Base-by-base conservation (phyloP, 2,797 vertebrate genomes). In the Eulemur coronatus region DNA sequence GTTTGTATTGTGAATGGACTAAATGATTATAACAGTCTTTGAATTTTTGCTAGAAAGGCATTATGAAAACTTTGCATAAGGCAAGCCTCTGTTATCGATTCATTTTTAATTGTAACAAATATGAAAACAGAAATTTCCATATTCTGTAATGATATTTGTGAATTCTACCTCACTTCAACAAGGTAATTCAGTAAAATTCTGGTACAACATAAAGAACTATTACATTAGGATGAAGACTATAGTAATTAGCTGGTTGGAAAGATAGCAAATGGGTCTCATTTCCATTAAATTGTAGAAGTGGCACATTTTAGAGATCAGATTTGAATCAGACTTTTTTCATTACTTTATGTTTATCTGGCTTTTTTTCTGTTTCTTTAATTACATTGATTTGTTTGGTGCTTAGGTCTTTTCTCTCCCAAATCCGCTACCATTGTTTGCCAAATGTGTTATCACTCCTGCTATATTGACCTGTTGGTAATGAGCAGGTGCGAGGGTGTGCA, bases 11-110 rank as follows among this genome's bases (percentile, higher is more conserved):
- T 93, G 63, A 94, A 61, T 70, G 35, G 85, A 84, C 95, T 94
- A 95, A 97, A 57, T 73, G 35, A 81, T 93, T 88, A 91, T 92
- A 84, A 75, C 63, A 61, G 93, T 95, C 61, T 95, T 90, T 97
- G 59, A 93, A 80, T 96, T 96, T 96, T 91, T 96, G 43, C 87
- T 94, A 35, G 86, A 87, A 96, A 96, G 30, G 15, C 33, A 22
- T 96, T 96, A 33, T 70, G 55, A 96, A 92, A 93, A 89, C 72
- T 78, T 12, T 95, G 26, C 5, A 14, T 88, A 84, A 89, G 33
- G 7, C 43, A 86, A 76, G 12, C 43, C 26, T 92, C 22, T 95
- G 30, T 55, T 67, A 59, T 38, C 75, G 55, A 38, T 72, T 95
- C 52, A 89, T 55, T 81, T 94, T 96, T 87, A 89, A 59, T 92